These are phyloP conservation scores for Polymixis flavicincta DNA, from an alignment of 2,888 invertebrate genomes.

Conservation along the genomic window DNA sequence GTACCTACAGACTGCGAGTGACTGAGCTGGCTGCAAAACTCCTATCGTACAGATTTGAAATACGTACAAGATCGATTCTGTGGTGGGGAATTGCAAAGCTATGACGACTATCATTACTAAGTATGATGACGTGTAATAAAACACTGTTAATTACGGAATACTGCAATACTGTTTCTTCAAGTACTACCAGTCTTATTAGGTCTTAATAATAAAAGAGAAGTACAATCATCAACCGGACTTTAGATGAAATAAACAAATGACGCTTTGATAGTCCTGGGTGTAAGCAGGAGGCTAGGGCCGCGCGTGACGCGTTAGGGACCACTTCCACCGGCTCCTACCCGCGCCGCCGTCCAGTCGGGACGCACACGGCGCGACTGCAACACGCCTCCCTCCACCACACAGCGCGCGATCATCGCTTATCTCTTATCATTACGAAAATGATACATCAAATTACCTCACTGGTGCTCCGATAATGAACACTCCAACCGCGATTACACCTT, in stretches of 20 bases:
- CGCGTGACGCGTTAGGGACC: slow-evolving; percentile 18
- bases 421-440: slow-evolving; percentile 86
- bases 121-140: background rate
- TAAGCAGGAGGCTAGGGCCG: slow-evolving; percentile 20
- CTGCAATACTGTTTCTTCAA: too few species aligned
- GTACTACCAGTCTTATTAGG: background rate
- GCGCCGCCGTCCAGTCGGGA: slow-evolving; percentile 55
- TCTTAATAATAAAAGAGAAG: background rate
- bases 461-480: slow-evolving; percentile 81
- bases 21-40: background rate
- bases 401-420: slow-evolving; percentile 65
- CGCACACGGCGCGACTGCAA: slow-evolving; percentile 48
- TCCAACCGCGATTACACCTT: slow-evolving; percentile 75
- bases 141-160: background rate
- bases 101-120: background rate
- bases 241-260: slow-evolving; percentile 44
- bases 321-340: slow-evolving; percentile 5
- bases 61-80: background rate
- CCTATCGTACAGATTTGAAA: background rate
- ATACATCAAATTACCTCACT: slow-evolving; percentile 86
- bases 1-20: background rate
- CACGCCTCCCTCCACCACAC: slow-evolving; percentile 58
- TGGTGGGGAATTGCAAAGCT: background rate
- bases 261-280: slow-evolving; percentile 29
- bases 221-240: slow-evolving; percentile 17